A percentile compares a stretch with the other conserved stretches of the same genome.
phyloP scores from a whole-genome alignment of 2,113 vertebrate species.

The Ptilonorhynchus violaceus region DNA sequence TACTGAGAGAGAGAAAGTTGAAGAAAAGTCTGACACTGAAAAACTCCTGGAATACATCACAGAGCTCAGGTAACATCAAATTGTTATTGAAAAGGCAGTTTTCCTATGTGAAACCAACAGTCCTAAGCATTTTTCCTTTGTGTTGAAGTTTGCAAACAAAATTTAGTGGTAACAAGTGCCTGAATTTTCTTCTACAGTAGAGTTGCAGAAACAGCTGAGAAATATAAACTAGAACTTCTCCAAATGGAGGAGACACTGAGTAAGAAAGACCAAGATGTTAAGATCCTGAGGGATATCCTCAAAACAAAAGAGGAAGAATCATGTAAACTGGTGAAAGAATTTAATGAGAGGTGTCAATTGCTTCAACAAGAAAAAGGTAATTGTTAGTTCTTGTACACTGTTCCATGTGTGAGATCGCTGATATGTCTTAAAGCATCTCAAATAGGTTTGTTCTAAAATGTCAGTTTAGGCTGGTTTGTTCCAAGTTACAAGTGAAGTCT shows the following conservation, averaged over 20 bases:
- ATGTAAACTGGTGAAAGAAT: slow-evolving; percentile 75
- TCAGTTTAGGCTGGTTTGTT: not conserved
- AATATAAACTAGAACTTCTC: slow-evolving; percentile 67
- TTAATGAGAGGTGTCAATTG: slow-evolving; percentile 77
- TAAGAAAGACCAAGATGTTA: slow-evolving; percentile 78
- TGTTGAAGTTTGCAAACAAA: not conserved
- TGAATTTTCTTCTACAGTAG: slow-evolving; percentile 67
- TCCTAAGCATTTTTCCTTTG: not conserved
- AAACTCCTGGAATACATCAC: slow-evolving; percentile 73
- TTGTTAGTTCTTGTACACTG: not conserved
- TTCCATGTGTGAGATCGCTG: not conserved
- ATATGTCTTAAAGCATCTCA: not conserved
- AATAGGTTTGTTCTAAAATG: not conserved
- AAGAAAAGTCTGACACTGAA: slow-evolving; percentile 76
- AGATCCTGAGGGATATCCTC: slow-evolving; percentile 73
- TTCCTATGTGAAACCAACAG: not conserved
- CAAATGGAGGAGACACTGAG: slow-evolving; percentile 66
- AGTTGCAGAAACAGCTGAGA: slow-evolving; percentile 73
- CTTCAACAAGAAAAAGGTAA: slow-evolving; percentile 86
- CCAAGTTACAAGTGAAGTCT: not conserved
- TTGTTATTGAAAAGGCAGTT: not conserved
- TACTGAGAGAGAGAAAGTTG: slow-evolving; percentile 61
- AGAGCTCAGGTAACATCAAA: slow-evolving; percentile 78
- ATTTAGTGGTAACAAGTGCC: not conserved
- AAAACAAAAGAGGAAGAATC: slow-evolving; percentile 77